These are phyloP conservation scores for Sycobia sp. DNA, from an alignment of 1,140 invertebrate genomes.

Conservation along the genomic window DNA sequence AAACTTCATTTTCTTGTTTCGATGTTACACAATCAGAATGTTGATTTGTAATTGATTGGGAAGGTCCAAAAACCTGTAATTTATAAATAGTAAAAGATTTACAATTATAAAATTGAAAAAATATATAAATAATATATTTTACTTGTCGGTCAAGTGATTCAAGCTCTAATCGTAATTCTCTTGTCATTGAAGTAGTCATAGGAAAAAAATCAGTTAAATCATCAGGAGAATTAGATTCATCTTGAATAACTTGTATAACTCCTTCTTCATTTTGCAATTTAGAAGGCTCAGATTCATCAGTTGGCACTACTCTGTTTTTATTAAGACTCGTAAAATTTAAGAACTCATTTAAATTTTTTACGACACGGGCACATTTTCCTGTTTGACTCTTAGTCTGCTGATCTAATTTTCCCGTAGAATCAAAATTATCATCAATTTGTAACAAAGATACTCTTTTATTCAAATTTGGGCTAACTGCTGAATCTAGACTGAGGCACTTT, in stretches of 20 bases:
- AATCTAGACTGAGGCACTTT: constrained; percentile 53
- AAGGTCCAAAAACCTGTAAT: constrained; percentile 54
- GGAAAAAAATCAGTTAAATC: constrained; percentile 82
- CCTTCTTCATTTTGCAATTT: constrained; percentile 50
- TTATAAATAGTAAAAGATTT: constrained; percentile 17
- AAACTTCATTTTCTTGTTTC: constrained; percentile 51
- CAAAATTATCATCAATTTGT: too few species aligned
- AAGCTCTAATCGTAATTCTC: constrained; percentile 78
- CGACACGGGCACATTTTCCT: constrained; percentile 63
- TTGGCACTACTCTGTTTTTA: constrained; percentile 61
- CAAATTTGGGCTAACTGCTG: constrained; percentile 41
- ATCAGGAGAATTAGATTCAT: constrained; percentile 74
- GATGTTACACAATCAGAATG: constrained; percentile 52
- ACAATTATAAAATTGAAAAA: background rate
- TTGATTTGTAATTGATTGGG: constrained; percentile 42
- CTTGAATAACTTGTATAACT: constrained; percentile 47
- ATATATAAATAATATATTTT: background rate
- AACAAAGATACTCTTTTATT: constrained; percentile 40
- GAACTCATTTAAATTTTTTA: constrained; percentile 85
- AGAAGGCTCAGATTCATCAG: constrained; percentile 49
- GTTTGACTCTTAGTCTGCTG: constrained; percentile 44
- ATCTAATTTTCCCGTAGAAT: constrained; percentile 46
- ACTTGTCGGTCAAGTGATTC: constrained; percentile 82
- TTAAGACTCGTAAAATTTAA: constrained; percentile 74
- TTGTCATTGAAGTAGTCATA: constrained; percentile 83